Evolutionary conservation across 2,888 invertebrate genomes (phyloP), one percentile per base, ranked within the genome.

Genomic region (Volucella inflata): DNA sequence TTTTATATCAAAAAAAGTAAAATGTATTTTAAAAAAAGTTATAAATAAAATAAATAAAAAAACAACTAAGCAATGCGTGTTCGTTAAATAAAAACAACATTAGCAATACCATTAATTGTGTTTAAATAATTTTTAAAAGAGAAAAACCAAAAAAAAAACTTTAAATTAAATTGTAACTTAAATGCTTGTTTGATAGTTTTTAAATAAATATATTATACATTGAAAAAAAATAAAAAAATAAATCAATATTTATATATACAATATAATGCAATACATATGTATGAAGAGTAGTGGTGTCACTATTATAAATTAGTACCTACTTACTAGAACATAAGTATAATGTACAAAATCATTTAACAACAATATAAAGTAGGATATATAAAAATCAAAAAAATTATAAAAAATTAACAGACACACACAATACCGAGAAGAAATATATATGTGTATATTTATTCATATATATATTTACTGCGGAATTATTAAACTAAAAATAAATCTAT

Each of bases 161-260:
- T 30, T 14, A 53, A 48, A 77, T 2, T 30, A 48, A 48, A 14
- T 38, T 65, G 59, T 79, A 60, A 75, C 65, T 60, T 62, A 67
- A 76, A 72, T 77, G 81, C 85, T 85, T 85, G 85, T 85, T 85
- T 76, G 77, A 85, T 85, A 85, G 85, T 85, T 85, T 81, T 85
- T 77, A 81, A 80, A 81, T 80, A 76, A 36, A 71, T 30, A 65
- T 64, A 80, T 57, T 77, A 83, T 72, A 84, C 64, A 72, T 62
- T 53, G 16, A 72, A 72, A 62, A 30, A 59, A 65, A 72, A 62
- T 16, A 59, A 65, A 44, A 51, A 65, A 38, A 65, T 51, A 71
- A 16, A 65, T 17, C 65, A 14, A 14, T 50, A 65, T 64, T 70
- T 55, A 77, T 59, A 64, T 42, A 77, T 70, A 62, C 30, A 46